phyloP scores from a whole-genome alignment of 2,888 invertebrate genomes.

The Rugalucina vietnamica region DNA sequence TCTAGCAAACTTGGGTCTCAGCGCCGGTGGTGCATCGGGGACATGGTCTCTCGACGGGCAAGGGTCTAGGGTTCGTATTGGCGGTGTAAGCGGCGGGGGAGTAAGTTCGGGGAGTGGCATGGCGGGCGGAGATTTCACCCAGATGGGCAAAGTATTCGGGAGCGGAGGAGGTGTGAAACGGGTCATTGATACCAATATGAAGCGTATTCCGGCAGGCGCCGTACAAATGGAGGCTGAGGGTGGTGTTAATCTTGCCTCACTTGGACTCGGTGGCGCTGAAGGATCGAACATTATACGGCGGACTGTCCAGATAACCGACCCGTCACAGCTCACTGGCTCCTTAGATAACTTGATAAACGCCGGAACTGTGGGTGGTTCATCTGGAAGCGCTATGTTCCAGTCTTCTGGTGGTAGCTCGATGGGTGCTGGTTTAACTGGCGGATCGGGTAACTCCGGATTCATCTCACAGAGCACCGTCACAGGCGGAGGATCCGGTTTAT shows the following conservation, averaged over 20 bases:
- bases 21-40: slow-evolving; percentile 12
- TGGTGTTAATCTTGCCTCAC: slow-evolving; percentile 49
- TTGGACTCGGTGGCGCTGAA: slow-evolving; percentile 57
- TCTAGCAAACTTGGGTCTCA: neutral
- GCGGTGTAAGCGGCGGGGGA: neutral
- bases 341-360: slow-evolving; percentile 17
- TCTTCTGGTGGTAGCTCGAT: too few species aligned
- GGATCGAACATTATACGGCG: slow-evolving; percentile 54
- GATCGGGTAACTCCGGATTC: neutral
- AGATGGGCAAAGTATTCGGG: slow-evolving; percentile 50
- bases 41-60: neutral
- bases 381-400: slow-evolving; percentile 15
- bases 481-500: neutral
- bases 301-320: slow-evolving; percentile 29
- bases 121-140: slow-evolving; percentile 55
- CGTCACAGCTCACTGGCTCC: neutral
- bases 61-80: neutral
- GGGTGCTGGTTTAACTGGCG: neutral
- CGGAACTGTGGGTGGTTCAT: slow-evolving; percentile 2
- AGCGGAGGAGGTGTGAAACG: slow-evolving; percentile 55
- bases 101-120: slow-evolving; percentile 29
- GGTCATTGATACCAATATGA: slow-evolving; percentile 57
- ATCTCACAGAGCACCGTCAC: neutral
- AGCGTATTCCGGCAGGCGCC: slow-evolving; percentile 49
- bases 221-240: slow-evolving; percentile 49